These are phyloP conservation scores for Leptopilina boulardi DNA, from an alignment of 1,140 invertebrate species.

Conservation along the genomic window DNA sequence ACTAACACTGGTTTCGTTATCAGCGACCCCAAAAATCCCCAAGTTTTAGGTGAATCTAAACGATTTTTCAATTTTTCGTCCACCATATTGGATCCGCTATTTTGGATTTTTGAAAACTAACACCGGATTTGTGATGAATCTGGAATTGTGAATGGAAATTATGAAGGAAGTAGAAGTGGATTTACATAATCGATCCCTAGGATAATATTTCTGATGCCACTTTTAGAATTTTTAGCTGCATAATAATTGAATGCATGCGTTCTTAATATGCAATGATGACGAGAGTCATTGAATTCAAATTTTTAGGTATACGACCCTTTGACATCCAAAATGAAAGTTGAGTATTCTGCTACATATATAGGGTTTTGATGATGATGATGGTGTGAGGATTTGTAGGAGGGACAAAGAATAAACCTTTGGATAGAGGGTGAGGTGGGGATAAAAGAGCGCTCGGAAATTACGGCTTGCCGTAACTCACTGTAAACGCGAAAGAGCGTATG, in stretches of 20 bases:
- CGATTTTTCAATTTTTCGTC: no score
- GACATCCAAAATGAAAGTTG: conserved; percentile 2
- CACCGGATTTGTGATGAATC: no score
- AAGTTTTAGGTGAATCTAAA: no score
- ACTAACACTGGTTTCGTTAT: no score
- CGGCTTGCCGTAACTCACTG: conserved; percentile 57
- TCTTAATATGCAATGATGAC: conserved; percentile 39
- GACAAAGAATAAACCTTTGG: conserved; percentile 46
- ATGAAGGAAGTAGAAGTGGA: no score
- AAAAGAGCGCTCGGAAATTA: conserved; percentile 59
- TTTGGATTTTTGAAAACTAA: no score
- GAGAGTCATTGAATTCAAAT: conserved; percentile 27
- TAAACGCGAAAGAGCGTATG: conserved; percentile 52
- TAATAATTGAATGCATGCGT: conserved; percentile 25
- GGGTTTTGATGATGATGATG: background rate
- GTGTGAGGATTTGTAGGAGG: conserved; percentile 15
- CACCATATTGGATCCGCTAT: no score
- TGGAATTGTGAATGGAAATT: no score
- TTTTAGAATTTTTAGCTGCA: background rate
- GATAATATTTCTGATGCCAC: background rate
- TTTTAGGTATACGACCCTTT: conserved; percentile 28
- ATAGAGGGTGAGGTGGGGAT: no score
- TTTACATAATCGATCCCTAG: no score
- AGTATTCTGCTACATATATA: background rate
- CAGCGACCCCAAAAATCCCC: no score